Base-by-base conservation (phyloP, 1,140 invertebrate genomes). In the Frieseomelitta varia region DNA sequence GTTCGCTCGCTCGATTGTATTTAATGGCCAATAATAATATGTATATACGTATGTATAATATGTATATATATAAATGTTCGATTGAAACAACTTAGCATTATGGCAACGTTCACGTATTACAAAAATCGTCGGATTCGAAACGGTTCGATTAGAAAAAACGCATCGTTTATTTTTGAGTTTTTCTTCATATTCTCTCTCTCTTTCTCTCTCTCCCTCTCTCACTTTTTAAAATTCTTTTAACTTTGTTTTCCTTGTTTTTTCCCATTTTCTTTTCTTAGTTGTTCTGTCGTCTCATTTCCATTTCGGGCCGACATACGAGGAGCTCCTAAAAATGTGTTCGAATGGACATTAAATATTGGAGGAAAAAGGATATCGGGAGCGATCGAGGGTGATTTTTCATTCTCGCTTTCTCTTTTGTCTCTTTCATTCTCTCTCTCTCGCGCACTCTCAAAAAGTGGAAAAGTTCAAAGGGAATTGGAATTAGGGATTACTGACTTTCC, bases 101-200 rank as follows among this genome's bases (percentile, higher is more conserved):
- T 39, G 81, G n/a, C 80, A 84, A 89, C 19, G 58, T 83, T 89
- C 88, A 77, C 82, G 81, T 89, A 81, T 90, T 89, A 87, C 81
- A 87, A 87, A 81, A 89, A 79, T 89, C 34, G 34, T 75, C 67
- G 73, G 81, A 81, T 88, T 81, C 67, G 75, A 71, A 85, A 84
- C 78, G 67, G 68, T 68, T 53, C 53, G 63, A 53, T 88, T 75
- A 73, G 81, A 68, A 85, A 88, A 81, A 81, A 88, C 84, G 74
- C 73, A 68, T 81, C 53, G 68, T 85, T 72, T 55, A 19, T 39
- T 15, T 84, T 88, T 67, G 27, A 17, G 6, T 65, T 77, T 51
- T 85, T 63, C 47, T 53, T 63, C 63, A 24, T 39, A 0, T 27
- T 73, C n/a, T 65, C 21, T 58, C 51, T 76, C 24, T 55, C 53